phyloP scores from a whole-genome alignment of 92 coral and sea anemone species.

The Ricordea florida region DNA sequence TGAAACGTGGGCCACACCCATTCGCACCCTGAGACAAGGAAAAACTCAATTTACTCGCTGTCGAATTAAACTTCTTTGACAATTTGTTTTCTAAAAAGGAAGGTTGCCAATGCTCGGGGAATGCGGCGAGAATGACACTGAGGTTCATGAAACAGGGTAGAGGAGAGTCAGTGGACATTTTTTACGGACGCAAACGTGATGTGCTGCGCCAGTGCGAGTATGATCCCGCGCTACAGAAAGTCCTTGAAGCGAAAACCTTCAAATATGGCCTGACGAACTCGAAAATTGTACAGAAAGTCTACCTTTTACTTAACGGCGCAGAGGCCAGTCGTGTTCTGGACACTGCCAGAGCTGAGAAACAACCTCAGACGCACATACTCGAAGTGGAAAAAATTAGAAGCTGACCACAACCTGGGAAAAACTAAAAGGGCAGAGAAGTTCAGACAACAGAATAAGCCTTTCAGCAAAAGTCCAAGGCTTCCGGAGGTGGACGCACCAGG shows the following conservation, averaged over 20 bases:
- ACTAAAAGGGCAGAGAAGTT: slow-evolving; percentile 76
- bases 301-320: slow-evolving; percentile 64
- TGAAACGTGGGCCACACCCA: slow-evolving; percentile 68
- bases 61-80: slow-evolving; percentile 69
- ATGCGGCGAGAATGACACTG: slow-evolving; percentile 70
- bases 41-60: slow-evolving; percentile 55
- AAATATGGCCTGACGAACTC: slow-evolving; percentile 67
- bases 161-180: slow-evolving; percentile 73
- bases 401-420: slow-evolving; percentile 75
- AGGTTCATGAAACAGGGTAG: slow-evolving; percentile 72
- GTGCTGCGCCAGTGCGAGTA: slow-evolving; percentile 75
- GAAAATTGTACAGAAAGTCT: slow-evolving; percentile 70
- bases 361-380: slow-evolving; percentile 66
- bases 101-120: slow-evolving; percentile 74
- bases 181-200: slow-evolving; percentile 67
- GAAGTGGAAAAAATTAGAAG: slow-evolving; percentile 73
- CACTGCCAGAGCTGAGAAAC: slow-evolving; percentile 80
- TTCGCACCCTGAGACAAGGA: slow-evolving; percentile 67
- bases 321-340: slow-evolving; percentile 68
- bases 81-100: slow-evolving; percentile 68
- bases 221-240: slow-evolving; percentile 62
- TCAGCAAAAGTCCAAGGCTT: slow-evolving; percentile 50
- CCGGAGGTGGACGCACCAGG: slow-evolving; percentile 51
- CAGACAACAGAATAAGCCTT: slow-evolving; percentile 65
- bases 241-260: slow-evolving; percentile 69